These are phyloP conservation scores for Drosophila obscura DNA, from an alignment of 1,140 invertebrate species.

Conservation along the genomic window DNA sequence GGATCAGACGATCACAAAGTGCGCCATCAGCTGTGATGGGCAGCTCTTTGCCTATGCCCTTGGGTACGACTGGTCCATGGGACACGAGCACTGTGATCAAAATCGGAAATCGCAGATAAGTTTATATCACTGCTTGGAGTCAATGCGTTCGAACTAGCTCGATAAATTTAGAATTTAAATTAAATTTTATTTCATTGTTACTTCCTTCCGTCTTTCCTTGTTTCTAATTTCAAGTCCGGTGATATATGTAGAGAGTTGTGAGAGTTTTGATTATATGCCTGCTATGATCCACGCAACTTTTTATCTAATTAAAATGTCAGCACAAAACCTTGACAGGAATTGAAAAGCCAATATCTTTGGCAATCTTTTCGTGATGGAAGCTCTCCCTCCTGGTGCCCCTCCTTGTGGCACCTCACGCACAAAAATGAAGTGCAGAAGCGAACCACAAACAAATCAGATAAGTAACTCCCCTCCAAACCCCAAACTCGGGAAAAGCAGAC, in stretches of 20 bases:
- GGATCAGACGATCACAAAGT: slow-evolving; percentile 96
- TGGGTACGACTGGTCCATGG: slow-evolving; percentile 98
- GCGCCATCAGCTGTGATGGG: slow-evolving; percentile 96
- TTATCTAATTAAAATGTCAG: slow-evolving; percentile 34
- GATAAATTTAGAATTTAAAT: no score
- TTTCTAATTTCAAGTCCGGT: neutral
- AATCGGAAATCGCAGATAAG: slow-evolving; percentile 97
- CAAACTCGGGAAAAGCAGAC: neutral
- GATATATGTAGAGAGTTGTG: neutral
- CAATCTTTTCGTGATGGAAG: slow-evolving; percentile 18
- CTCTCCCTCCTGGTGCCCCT: neutral
- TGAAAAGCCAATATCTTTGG: slow-evolving; percentile 7
- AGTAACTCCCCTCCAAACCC: slow-evolving; percentile 31
- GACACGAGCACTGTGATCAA: slow-evolving; percentile 95
- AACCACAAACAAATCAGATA: slow-evolving; percentile 77
- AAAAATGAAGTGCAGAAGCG: slow-evolving; percentile 31
- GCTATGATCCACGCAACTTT: slow-evolving; percentile 6
- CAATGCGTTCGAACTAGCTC: no score
- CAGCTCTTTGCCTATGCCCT: slow-evolving; percentile 99
- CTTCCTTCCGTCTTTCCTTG: no score
- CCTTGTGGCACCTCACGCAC: slow-evolving; percentile 63
- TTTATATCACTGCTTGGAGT: no score
- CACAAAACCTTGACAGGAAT: slow-evolving; percentile 2
- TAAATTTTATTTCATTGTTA: no score
- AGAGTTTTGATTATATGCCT: slow-evolving; percentile 7